Evolutionary conservation across 2,797 vertebrate species (phyloP), one percentile per base, ranked within the genome.

Genomic region (Lacerta agilis): DNA sequence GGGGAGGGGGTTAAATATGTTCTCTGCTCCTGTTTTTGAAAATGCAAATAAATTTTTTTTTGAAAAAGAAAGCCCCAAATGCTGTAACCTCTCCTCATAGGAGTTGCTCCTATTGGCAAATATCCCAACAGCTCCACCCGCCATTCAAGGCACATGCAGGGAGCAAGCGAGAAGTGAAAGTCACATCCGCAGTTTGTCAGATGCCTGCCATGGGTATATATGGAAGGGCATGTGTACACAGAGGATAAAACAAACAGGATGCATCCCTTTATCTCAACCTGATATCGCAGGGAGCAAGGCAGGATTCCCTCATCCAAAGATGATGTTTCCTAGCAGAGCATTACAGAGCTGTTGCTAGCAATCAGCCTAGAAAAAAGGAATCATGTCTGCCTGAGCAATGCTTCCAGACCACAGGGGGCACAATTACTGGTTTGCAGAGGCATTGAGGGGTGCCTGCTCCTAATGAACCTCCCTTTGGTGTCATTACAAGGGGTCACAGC

Each of bases 401-500:
- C 2, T 29, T 41, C 66, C 27, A 25, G n/a, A 72, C 49, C 81
- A 43, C 73, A 55, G 3, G 73, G 81, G 81, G 43, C 33, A 83
- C 80, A 79, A 88, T 83, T 83, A 78, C 18, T 10, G 29, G 33
- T 11, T 77, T 43, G 18, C 55, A n/a, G 29, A 25, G 36, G 75
- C 17, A 23, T 55, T 11, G 36, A 10, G 72, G 8, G 79, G 45
- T 27, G 20, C 29, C 9, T 2, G 23, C 43, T 27, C 66, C 55
- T 83, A 86, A 86, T 29, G 66, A 72, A 86, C 69, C 69, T 73
- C 85, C 66, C 80, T 18, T 5, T 20, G 66, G 84, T 36, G 25
- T 71, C 73, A 86, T 89, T 89, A 89, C 4, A 8, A 45, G 79
- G 72, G 45, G 84, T 83, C 23, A 79, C 9, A 4, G 29, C 23